These are phyloP conservation scores for Saccostrea glomerata DNA, from an alignment of 1,140 invertebrate genomes.

Conservation along the genomic window DNA sequence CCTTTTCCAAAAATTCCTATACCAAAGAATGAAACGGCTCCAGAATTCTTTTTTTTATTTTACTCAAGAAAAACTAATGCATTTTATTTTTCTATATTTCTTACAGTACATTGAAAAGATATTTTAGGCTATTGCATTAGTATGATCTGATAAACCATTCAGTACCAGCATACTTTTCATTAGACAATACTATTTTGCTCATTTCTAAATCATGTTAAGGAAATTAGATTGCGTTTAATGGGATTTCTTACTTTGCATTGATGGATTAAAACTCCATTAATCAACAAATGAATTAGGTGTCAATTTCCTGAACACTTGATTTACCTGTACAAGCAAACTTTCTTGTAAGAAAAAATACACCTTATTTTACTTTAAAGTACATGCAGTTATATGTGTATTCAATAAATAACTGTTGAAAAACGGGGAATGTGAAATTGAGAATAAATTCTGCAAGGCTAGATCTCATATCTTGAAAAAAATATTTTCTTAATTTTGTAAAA, in stretches of 20 bases:
- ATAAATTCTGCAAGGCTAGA: too few species aligned
- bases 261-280: slow-evolving; percentile 8
- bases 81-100: not conserved
- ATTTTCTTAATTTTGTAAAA: too few species aligned
- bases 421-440: too few species aligned
- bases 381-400: not conserved
- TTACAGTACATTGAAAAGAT: not conserved
- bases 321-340: not conserved
- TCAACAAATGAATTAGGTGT: not conserved
- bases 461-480: too few species aligned
- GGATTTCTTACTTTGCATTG: slow-evolving; percentile 23
- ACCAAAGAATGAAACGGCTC: not conserved
- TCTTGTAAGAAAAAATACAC: not conserved
- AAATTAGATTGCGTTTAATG: not conserved
- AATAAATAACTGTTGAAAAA: too few species aligned
- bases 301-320: slow-evolving; percentile 12
- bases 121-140: not conserved
- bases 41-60: not conserved
- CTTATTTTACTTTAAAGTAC: not conserved
- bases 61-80: not conserved
- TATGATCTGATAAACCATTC: not conserved
- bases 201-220: slow-evolving; percentile 25
- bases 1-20: not conserved
- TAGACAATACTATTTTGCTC: not conserved
- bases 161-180: not conserved